phyloP scores from a whole-genome alignment of 2,797 vertebrate genomes.

The Miichthys miiuy region DNA sequence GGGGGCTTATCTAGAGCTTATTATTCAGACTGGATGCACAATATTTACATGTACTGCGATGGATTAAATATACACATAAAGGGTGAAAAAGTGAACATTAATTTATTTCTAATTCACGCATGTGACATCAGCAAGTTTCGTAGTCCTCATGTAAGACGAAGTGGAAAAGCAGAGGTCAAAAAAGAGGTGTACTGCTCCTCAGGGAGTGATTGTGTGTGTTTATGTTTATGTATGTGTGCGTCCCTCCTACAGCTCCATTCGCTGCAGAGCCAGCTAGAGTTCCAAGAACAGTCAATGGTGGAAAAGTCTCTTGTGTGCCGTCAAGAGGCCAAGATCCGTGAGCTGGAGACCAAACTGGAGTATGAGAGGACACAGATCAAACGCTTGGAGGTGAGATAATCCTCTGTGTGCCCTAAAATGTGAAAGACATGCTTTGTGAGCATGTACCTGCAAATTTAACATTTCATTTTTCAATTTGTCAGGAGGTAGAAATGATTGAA shows the following conservation, averaged over 20 bases:
- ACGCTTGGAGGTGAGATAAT: conserved; percentile 91
- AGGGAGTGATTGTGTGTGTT: conserved; percentile 32
- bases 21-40: conserved; percentile 58
- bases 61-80: conserved; percentile 38
- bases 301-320: conserved; percentile 97
- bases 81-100: conserved; percentile 38
- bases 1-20: conserved; percentile 61
- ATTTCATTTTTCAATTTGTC: conserved; percentile 25
- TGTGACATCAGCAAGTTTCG: conserved; percentile 20
- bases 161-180: conserved; percentile 39
- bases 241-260: conserved; percentile 89
- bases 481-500: conserved; percentile 4
- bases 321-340: conserved; percentile 97
- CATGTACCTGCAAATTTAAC: conserved; percentile 10
- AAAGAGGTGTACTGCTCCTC: not conserved
- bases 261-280: conserved; percentile 96
- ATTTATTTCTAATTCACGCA: conserved; percentile 52
- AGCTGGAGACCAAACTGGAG: conserved; percentile 97
- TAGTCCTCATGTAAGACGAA: conserved; percentile 13
- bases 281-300: conserved; percentile 98
- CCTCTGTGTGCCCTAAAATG: conserved; percentile 14
- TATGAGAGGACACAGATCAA: conserved; percentile 97
- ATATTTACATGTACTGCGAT: conserved; percentile 57
- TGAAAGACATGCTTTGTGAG: conserved; percentile 17
- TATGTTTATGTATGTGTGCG: conserved; percentile 34